Conservation (phyloP, 2,113 vertebrate genomes). For the Stigmatopora argus region DNA sequence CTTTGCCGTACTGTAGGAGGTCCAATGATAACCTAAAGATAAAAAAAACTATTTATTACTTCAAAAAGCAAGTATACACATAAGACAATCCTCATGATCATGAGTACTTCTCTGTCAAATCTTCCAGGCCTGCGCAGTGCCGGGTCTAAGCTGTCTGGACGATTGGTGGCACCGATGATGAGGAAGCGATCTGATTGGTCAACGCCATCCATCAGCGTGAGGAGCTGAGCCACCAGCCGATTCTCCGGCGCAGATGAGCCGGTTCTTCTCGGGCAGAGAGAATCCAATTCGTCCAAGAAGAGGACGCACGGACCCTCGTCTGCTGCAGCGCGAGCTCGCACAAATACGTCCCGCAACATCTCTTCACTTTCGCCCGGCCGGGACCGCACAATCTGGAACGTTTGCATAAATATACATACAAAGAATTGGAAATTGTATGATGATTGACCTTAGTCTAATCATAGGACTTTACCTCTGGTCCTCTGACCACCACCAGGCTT, state of each 20-base stretch:
- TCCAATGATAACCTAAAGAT: conserved; percentile 80
- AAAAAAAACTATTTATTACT: neutral
- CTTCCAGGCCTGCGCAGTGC: conserved; percentile 87
- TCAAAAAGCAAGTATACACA: neutral
- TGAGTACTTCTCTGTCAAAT: conserved; percentile 86
- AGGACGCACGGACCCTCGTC: conserved; percentile 77
- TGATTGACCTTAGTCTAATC: neutral
- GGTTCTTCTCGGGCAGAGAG: conserved; percentile 81
- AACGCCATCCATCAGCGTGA: conserved; percentile 85
- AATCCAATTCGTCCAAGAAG: conserved; percentile 90
- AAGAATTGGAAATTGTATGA: neutral
- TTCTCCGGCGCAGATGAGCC: conserved; percentile 72
- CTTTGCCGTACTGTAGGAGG: conserved; percentile 82
- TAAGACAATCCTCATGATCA: neutral
- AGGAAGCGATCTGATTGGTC: conserved; percentile 68
- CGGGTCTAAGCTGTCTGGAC: conserved; percentile 81
- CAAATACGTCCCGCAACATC: conserved; percentile 77
- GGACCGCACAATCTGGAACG: conserved; percentile 73
- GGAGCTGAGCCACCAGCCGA: conserved; percentile 85
- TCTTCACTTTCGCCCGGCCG: conserved; percentile 91
- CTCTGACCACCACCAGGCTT: conserved; percentile 73
- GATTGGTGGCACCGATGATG: conserved; percentile 82
- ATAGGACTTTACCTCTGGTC: conserved; percentile 61
- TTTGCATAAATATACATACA: neutral
- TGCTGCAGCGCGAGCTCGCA: conserved; percentile 70